These are phyloP conservation scores for Myotis myotis DNA, from an alignment of 2,797 vertebrate genomes.

Conservation along the genomic window DNA sequence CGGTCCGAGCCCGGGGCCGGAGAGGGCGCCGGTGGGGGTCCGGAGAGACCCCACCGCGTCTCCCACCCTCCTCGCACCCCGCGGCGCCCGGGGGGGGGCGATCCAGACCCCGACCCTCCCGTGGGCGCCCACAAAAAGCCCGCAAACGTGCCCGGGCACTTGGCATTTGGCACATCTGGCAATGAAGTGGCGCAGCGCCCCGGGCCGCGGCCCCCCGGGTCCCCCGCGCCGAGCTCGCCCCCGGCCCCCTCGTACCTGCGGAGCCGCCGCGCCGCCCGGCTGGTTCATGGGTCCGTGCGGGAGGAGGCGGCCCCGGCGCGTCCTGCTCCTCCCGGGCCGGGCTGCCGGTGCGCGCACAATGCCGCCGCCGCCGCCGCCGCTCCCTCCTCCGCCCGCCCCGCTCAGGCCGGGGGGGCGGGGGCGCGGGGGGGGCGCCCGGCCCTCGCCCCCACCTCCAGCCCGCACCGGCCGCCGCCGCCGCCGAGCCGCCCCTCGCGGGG, in stretches of 20 bases:
- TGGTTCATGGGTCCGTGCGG: slow-evolving; percentile 82
- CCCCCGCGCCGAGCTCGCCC: slow-evolving; percentile 67
- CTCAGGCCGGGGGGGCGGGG: slow-evolving; percentile 78
- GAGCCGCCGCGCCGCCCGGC: slow-evolving; percentile 81
- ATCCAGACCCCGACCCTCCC: slow-evolving; percentile 46
- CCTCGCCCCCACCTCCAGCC: slow-evolving; percentile 70
- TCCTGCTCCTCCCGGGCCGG: slow-evolving; percentile 81
- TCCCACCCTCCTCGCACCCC: slow-evolving; percentile 42
- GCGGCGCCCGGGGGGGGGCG: slow-evolving; percentile 43
- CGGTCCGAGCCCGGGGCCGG: slow-evolving; percentile 65
- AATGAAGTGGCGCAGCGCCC: slow-evolving; percentile 66
- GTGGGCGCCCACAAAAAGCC: slow-evolving; percentile 66
- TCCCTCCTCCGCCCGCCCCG: slow-evolving; percentile 79
- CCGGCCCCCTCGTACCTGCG: slow-evolving; percentile 80
- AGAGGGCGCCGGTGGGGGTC: slow-evolving; percentile 51
- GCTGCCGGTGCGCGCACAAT: slow-evolving; percentile 80
- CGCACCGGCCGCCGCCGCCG: slow-evolving; percentile 69
- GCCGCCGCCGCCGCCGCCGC: slow-evolving; percentile 72
- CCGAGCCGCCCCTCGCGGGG: slow-evolving; percentile 67
- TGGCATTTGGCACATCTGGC: slow-evolving; percentile 65
- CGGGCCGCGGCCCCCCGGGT: slow-evolving; percentile 71
- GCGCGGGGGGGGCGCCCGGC: slow-evolving; percentile 76
- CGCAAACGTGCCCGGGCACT: slow-evolving; percentile 64
- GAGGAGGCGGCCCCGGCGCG: slow-evolving; percentile 80
- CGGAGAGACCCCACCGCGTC: not conserved